Evolutionary conservation across 2,888 invertebrate species (phyloP).

Genomic region (Tachina lurida): DNA sequence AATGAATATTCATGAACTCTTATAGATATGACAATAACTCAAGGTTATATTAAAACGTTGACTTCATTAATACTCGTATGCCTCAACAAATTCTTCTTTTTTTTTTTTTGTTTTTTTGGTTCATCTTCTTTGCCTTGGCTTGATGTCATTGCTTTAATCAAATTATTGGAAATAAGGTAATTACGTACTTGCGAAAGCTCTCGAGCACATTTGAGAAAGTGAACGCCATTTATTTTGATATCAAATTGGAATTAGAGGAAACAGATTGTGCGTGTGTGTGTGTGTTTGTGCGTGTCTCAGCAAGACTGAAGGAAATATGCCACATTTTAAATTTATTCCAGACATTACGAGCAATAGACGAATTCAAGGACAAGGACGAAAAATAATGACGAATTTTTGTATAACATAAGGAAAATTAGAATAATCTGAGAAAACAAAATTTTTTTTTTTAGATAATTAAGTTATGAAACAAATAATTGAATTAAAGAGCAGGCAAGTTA

Average conservation of each 20-base stretch:
- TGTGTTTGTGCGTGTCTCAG: background rate
- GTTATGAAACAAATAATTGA: background rate
- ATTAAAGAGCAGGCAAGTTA: background rate
- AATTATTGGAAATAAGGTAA: slow-evolving; percentile 61
- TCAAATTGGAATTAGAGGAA: background rate
- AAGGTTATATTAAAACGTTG: slow-evolving; percentile 67
- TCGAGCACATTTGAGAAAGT: background rate
- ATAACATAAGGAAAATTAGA: background rate
- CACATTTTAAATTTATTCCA: slow-evolving; percentile 28
- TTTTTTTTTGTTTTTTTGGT: background rate
- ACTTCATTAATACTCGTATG: slow-evolving; percentile 34
- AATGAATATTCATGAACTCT: slow-evolving; percentile 24
- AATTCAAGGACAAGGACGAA: background rate
- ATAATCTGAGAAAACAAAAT: background rate
- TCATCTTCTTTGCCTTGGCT: background rate
- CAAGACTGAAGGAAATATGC: slow-evolving; percentile 28
- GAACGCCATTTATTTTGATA: slow-evolving; percentile 9
- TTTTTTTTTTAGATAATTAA: background rate
- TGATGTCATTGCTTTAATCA: slow-evolving; percentile 56
- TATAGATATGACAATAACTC: slow-evolving; percentile 22
- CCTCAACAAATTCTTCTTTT: background rate
- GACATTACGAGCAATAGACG: slow-evolving; percentile 2
- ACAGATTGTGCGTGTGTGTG: slow-evolving; percentile 18
- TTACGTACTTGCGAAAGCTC: slow-evolving; percentile 32
- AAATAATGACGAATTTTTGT: background rate